Evolutionary conservation across 2,888 invertebrate species (phyloP).

Genomic region (Gibbula magus): DNA sequence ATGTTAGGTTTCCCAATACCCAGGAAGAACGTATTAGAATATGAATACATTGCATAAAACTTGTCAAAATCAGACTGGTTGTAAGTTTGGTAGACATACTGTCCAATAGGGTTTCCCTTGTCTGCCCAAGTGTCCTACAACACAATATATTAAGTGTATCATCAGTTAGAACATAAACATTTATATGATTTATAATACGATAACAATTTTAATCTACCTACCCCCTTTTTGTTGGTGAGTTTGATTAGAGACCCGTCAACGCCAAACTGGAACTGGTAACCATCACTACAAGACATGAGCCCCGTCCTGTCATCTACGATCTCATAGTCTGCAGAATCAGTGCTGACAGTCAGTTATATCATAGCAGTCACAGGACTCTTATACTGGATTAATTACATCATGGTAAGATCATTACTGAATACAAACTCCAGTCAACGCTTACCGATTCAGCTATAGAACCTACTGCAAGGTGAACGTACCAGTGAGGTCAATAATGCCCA

Average conservation of each 20-base stretch:
- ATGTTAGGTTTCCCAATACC: constrained; percentile 69
- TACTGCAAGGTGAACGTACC: constrained; percentile 28
- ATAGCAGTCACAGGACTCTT: no score
- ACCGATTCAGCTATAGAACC: no score
- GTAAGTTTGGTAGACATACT: constrained; percentile 64
- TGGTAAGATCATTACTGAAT: no score
- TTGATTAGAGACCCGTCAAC: constrained; percentile 44
- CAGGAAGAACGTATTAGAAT: constrained; percentile 54
- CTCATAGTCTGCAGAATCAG: constrained; percentile 35
- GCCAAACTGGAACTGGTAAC: constrained; percentile 47
- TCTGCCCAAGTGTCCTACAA: constrained; percentile 58
- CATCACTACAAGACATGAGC: constrained; percentile 41
- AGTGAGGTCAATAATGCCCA: constrained; percentile 41
- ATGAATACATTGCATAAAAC: constrained; percentile 56
- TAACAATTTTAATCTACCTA: neutral
- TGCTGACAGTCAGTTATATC: no score
- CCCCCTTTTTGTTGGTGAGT: constrained; percentile 35
- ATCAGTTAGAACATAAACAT: no score
- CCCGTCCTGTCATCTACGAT: constrained; percentile 24
- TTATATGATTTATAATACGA: no score
- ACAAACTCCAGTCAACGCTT: no score
- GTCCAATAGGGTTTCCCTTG: constrained; percentile 50
- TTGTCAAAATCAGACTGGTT: constrained; percentile 64
- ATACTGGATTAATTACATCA: no score
- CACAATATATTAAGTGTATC: neutral